Evolutionary conservation across 2,113 vertebrate genomes (phyloP), one percentile per base, ranked within the genome.

Genomic region (Xyliphius kryptos): DNA sequence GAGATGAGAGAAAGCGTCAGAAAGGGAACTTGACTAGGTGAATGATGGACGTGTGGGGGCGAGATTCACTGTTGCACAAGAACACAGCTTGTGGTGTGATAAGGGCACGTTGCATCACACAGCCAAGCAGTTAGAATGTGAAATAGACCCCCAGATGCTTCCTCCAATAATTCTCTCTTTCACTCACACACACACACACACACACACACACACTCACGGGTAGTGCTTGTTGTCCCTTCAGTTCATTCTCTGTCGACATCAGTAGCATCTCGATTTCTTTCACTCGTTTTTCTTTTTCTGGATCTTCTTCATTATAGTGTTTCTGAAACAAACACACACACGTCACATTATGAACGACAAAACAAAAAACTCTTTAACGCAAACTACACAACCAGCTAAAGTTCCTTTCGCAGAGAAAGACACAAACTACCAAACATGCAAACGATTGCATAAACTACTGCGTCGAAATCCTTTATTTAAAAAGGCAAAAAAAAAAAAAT

Each of bases 271-370:
- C 95, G 76, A 99, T 92, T 86, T 99, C 96, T 81, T 99, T 99
- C 86, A 98, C 97, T 83, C 95, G 86, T 81, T 98, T 92, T 87
- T 97, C 96, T 86, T 98, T 99, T 83, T 99, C 96, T 22, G 95
- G 96, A 81, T 99, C 96, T 83, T 99, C 96, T 82, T 98, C 96
- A 70, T 86, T 89, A 92, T 94, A 98, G 91, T 95, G 93, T 93
- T 92, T 96, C 95, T 97, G 81, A 76, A 82, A 84, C 81, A 75
- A 74, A 14, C 9, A 20, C 77, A 80, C 83, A 79, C 73, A 76
- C 74, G 76, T 70, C 11, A 57, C n/a, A 43, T 2, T n/a, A n/a
- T n/a, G n/a, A n/a, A n/a, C n/a, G n/a, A n/a, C n/a, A n/a, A 57
- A 3, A 32, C 26, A 32, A 6, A 32, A 32, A 32, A n/a, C n/a